phyloP scores from a whole-genome alignment of 1,140 invertebrate species.

The Sinonovacula constricta region DNA sequence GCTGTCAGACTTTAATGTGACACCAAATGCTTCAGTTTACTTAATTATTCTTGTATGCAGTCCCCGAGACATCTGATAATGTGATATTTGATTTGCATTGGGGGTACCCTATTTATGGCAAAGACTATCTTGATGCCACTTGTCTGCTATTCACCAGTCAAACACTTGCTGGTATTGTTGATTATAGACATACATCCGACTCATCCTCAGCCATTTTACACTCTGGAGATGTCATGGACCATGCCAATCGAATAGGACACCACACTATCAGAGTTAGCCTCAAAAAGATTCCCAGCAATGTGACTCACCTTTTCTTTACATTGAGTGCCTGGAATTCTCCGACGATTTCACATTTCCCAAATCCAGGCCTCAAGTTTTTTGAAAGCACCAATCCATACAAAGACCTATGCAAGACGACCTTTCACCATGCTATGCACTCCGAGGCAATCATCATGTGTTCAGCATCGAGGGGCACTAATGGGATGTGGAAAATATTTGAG shows the following conservation, averaged over 20 bases:
- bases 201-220: slow-evolving; percentile 34
- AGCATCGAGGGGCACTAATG: slow-evolving; percentile 45
- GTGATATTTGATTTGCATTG: slow-evolving; percentile 66
- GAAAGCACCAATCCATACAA: slow-evolving; percentile 52
- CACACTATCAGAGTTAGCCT: slow-evolving; percentile 61
- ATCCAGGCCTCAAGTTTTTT: slow-evolving; percentile 63
- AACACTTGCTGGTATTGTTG: slow-evolving; percentile 14
- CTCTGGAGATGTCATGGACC: slow-evolving; percentile 65
- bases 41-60: slow-evolving; percentile 58
- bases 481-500: slow-evolving; percentile 62
- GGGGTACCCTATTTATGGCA: slow-evolving; percentile 60
- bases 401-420: slow-evolving; percentile 61
- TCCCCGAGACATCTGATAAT: slow-evolving; percentile 60
- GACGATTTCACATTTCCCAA: slow-evolving; percentile 57
- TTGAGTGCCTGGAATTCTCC: slow-evolving; percentile 63
- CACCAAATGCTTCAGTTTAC: slow-evolving; percentile 59
- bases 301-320: slow-evolving; percentile 63
- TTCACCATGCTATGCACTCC: slow-evolving; percentile 54
- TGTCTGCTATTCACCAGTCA: slow-evolving; percentile 57
- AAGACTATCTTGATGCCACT: slow-evolving; percentile 63
- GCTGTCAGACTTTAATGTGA: slow-evolving; percentile 51
- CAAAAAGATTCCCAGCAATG: slow-evolving; percentile 53
- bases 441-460: slow-evolving; percentile 67
- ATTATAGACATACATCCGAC: slow-evolving; percentile 17
- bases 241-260: slow-evolving; percentile 49